phyloP scores from a whole-genome alignment of 2,888 invertebrate species.

The Orchesellides sinensis region DNA sequence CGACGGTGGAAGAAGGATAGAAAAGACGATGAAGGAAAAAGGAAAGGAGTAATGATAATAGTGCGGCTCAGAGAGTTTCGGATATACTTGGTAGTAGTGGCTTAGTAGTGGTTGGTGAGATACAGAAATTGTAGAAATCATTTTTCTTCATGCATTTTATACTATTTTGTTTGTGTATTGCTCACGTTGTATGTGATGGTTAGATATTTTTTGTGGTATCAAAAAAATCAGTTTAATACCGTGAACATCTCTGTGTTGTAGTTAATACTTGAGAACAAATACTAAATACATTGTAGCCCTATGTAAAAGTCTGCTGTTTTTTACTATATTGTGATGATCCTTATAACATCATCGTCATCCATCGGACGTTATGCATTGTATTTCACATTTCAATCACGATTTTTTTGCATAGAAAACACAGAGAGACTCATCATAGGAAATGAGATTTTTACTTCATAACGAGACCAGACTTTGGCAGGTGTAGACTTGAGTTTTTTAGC shows the following conservation, averaged over 20 bases:
- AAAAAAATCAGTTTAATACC: constrained; percentile 48
- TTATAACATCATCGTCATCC: constrained; percentile 47
- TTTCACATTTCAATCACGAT: constrained; percentile 66
- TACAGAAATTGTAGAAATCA: constrained; percentile 40
- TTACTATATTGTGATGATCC: constrained; percentile 35
- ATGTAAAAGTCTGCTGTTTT: neutral
- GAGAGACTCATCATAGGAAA: constrained; percentile 36
- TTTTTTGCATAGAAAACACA: constrained; percentile 40
- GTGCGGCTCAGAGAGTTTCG: constrained; percentile 32
- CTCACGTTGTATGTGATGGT: neutral
- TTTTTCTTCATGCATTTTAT: constrained; percentile 47
- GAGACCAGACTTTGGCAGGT: constrained; percentile 59
- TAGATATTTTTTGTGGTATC: constrained; percentile 13
- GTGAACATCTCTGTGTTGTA: constrained; percentile 7
- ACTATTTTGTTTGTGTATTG: neutral
- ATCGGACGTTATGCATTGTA: constrained; percentile 54
- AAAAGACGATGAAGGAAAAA: constrained; percentile 37
- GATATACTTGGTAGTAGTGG: constrained; percentile 21
- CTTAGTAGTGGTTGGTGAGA: constrained; percentile 51
- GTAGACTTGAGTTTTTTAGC: constrained; percentile 42
- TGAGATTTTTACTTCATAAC: constrained; percentile 57
- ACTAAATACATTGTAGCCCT: neutral
- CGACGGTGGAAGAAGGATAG: constrained; percentile 30
- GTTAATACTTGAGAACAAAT: neutral
- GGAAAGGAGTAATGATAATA: constrained; percentile 54